Conservation (phyloP, 1,140 invertebrate species). For the Tetragnatha versicolor region DNA sequence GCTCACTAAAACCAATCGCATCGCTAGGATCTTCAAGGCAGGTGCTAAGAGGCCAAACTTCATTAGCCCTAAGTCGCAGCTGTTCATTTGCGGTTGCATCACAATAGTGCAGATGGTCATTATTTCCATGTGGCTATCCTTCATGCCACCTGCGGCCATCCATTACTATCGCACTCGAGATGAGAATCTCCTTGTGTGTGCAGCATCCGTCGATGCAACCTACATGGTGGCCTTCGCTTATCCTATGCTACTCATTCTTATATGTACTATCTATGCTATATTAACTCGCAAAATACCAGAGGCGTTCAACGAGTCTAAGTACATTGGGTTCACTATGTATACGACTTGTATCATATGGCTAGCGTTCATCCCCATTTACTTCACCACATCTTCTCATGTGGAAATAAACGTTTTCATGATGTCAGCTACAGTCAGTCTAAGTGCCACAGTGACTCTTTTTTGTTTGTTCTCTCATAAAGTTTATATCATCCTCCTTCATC, state of each 20-base stretch:
- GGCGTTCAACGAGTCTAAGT: conserved; percentile 93
- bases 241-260: conserved; percentile 83
- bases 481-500: conserved; percentile 91
- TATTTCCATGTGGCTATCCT: conserved; percentile 84
- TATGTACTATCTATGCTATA: conserved; percentile 89
- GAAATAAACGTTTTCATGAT: conserved; percentile 87
- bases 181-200: conserved; percentile 89
- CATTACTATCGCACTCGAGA: conserved; percentile 86
- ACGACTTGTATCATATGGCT: conserved; percentile 93
- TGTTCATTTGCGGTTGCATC: conserved; percentile 86
- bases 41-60: conserved; percentile 88
- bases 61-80: conserved; percentile 91
- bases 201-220: conserved; percentile 82
- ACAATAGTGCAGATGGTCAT: conserved; percentile 85
- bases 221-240: conserved; percentile 90
- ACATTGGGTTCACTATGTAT: conserved; percentile 96
- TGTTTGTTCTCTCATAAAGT: conserved; percentile 92
- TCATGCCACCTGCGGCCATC: conserved; percentile 83
- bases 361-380: conserved; percentile 87
- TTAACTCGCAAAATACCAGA: conserved; percentile 91
- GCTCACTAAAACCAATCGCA: conserved; percentile 90
- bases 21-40: conserved; percentile 88
- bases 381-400: conserved; percentile 82
- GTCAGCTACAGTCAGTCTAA: conserved; percentile 89
- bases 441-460: conserved; percentile 85